Percentiles rank a stretch among this genome's conserved stretches.
Evolutionary conservation across 2,797 vertebrate genomes (phyloP).

Genomic region (Falco columbarius): DNA sequence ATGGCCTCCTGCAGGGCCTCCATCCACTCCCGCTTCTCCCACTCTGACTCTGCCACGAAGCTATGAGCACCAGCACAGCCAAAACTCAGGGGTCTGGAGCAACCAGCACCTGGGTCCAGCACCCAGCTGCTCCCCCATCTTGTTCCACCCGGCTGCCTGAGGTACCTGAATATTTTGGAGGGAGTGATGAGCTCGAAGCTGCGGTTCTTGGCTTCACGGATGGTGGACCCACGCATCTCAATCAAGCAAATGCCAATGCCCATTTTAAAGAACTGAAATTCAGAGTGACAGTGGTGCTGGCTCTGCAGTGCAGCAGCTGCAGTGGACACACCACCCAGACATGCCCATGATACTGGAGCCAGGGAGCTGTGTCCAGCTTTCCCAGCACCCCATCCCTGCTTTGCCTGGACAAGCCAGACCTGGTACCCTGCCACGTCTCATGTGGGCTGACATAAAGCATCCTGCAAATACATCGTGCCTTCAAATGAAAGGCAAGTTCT

Average conservation of each 20-base stretch:
- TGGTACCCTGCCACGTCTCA: too few relatives aligned
- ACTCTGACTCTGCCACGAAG: slow-evolving; percentile 90
- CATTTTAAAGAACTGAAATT: slow-evolving; percentile 86
- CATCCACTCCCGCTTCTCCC: slow-evolving; percentile 93
- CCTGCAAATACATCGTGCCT: neutral
- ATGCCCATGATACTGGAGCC: rapidly evolving
- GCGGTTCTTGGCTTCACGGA: slow-evolving; percentile 90
- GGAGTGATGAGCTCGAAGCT: slow-evolving; percentile 95
- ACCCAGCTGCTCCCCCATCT: neutral
- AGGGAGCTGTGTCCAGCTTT: neutral
- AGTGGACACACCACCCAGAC: rapidly evolving
- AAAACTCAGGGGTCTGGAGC: neutral
- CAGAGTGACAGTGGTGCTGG: neutral
- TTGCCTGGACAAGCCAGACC: neutral
- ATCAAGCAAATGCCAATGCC: slow-evolving; percentile 92
- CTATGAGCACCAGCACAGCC: slow-evolving; percentile 66
- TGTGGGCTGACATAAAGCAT: neutral
- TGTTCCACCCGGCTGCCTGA: rapidly evolving
- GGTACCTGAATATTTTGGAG: slow-evolving; percentile 92
- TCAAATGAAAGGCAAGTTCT: neutral
- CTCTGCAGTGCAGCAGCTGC: rapidly evolving
- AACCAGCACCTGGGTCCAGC: rapidly evolving
- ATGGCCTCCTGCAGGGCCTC: slow-evolving; percentile 92
- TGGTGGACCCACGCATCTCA: slow-evolving; percentile 88
- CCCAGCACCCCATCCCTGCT: neutral